Base-by-base conservation (phyloP, 2,113 vertebrate species). In the Sapayoa aenigma region DNA sequence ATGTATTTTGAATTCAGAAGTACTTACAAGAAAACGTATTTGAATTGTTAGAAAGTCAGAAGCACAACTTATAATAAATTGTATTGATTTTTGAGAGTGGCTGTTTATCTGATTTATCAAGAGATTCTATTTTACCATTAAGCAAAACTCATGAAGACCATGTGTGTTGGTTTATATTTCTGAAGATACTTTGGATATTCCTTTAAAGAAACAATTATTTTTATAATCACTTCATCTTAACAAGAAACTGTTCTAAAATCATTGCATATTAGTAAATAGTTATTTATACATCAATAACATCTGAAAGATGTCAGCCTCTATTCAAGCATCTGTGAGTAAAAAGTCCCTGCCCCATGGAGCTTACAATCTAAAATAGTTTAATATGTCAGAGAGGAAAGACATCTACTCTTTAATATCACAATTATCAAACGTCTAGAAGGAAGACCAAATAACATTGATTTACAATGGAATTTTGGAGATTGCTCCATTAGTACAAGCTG, bases 61-160 rank as follows among this genome's bases (percentile, higher is more conserved):
- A 95, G 28, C 14, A 85, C 10, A 49, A 31, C 20, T 69, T 67
- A 77, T 30, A 28, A 63, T 59, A 76, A 90, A 73, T 18, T 28
- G 8, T 42, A 69, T 91, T 83, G 3, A 30, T 49, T 94, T 91
- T 93, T 73, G 49, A 73, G 16, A 49, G 88, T 81, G 39, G 14
- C 31, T 74, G 14, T 86, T 90, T 87, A 73, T 76, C 35, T 35
- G 37, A 79, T 60, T 94, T 92, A 46, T 68, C 35, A 86, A 80
- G 50, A 60, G 56, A 84, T 33, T 92, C 20, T 77, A 81, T 56
- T 95, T 96, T 93, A 97, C 94, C 94, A 96, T 96, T 97, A 96
- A 96, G 92, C 93, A 96, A 96, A 95, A 91, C 21, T 33, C 49
- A 71, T 68, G 90, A 63, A 94, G 84, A 95, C 59, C 72, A 37